Percentiles rank a stretch among this genome's conserved stretches.
phyloP scores from a whole-genome alignment of 2,888 invertebrate species.

The Campoplex nolae region DNA sequence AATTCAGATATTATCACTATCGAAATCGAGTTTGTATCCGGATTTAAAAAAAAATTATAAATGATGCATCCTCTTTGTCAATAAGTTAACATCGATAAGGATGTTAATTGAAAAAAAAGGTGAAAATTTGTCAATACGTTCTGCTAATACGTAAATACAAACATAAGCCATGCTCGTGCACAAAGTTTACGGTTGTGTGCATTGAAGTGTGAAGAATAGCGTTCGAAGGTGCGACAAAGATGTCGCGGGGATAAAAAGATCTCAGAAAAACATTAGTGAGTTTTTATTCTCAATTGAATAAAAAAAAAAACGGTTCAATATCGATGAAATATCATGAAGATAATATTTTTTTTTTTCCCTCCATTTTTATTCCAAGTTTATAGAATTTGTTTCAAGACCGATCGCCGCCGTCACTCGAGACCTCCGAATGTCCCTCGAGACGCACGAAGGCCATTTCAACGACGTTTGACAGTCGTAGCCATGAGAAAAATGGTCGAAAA shows the following conservation, averaged over 20 bases:
- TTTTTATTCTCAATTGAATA: neutral
- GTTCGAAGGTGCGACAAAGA: slow-evolving; percentile 2
- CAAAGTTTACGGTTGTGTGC: neutral
- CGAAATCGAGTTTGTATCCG: neutral
- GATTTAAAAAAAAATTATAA: neutral
- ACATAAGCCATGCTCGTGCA: neutral
- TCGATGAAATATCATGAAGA: neutral
- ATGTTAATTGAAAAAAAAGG: neutral
- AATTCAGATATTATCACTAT: neutral
- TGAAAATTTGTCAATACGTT: neutral
- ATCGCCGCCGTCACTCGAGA: too few relatives aligned
- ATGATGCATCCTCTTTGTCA: neutral
- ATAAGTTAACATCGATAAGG: neutral
- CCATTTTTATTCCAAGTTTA: neutral
- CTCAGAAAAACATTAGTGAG: neutral
- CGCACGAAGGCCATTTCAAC: neutral
- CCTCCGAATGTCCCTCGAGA: neutral
- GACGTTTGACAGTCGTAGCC: neutral
- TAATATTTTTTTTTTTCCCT: neutral
- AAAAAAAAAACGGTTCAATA: neutral
- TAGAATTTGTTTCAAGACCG: neutral
- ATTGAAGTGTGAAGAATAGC: slow-evolving; percentile 3
- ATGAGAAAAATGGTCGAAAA: neutral
- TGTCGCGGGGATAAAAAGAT: neutral
- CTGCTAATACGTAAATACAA: slow-evolving; percentile 7